Percentiles rank a stretch among this genome's conserved stretches.
phyloP scores from a whole-genome alignment of 2,797 vertebrate genomes.

The Sparidentex hasta region DNA sequence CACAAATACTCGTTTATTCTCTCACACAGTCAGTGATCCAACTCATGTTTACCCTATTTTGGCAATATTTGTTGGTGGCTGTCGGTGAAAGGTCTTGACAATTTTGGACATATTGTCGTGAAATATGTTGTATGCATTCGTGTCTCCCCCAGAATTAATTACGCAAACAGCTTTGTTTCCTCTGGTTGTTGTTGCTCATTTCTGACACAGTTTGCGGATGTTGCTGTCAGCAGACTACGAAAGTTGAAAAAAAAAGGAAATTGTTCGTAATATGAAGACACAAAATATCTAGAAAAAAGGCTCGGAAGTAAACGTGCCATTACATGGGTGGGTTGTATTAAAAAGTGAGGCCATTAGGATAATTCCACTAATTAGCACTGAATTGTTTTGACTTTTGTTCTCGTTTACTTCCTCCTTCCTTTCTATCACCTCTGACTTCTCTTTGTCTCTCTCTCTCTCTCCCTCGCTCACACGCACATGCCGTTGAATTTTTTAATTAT shows the following conservation, averaged over 20 bases:
- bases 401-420: background rate
- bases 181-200: background rate
- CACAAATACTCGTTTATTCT: background rate
- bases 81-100: background rate
- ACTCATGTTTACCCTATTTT: background rate
- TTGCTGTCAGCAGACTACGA: background rate
- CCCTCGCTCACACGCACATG: background rate
- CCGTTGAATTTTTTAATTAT: slow-evolving; percentile 49
- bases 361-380: too few relatives aligned
- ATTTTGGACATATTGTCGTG: background rate
- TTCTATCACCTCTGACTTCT: background rate
- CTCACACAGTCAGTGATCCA: background rate
- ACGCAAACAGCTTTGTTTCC: too few relatives aligned
- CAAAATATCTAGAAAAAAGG: background rate
- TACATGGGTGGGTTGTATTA: background rate
- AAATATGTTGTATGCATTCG: background rate
- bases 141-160: background rate
- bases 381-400: background rate
- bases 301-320: background rate
- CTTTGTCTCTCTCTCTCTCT: background rate
- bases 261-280: background rate
- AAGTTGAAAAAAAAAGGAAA: background rate
- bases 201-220: background rate
- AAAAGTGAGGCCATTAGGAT: background rate
- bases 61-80: background rate